Conservation (phyloP, 2,797 vertebrate genomes). For the Rhinogobio ventralis region DNA sequence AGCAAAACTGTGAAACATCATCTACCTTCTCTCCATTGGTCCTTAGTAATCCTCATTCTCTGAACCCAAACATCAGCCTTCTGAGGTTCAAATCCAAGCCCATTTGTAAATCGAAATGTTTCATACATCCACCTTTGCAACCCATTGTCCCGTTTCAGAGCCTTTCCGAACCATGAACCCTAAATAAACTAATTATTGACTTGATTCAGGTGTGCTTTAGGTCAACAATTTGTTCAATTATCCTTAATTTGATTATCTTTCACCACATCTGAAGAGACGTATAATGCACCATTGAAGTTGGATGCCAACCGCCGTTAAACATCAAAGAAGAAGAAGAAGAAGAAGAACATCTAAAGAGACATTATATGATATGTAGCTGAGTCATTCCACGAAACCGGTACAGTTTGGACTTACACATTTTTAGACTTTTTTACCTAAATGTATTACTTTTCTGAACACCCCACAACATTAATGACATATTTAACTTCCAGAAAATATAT, state of each 20-base stretch:
- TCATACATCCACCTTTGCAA: background rate
- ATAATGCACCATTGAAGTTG: no score
- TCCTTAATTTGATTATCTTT: background rate
- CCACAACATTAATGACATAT: no score
- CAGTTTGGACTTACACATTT: no score
- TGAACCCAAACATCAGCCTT: background rate
- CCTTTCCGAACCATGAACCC: background rate
- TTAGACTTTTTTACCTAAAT: no score
- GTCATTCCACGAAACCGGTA: no score
- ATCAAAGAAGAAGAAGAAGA: no score
- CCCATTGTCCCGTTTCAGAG: background rate
- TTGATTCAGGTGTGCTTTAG: constrained; percentile 6
- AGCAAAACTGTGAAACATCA: background rate
- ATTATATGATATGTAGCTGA: no score
- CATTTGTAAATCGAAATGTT: no score
- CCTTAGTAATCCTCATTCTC: background rate
- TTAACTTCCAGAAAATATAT: no score
- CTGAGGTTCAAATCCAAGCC: background rate
- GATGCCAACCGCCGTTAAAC: no score
- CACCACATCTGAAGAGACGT: background rate
- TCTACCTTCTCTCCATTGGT: background rate
- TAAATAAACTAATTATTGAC: background rate
- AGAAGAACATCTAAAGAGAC: no score
- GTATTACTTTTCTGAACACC: no score
- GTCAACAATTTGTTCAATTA: background rate